These are phyloP conservation scores for Mizuhopecten yessoensis DNA, from an alignment of 1,140 invertebrate genomes.

Conservation along the genomic window DNA sequence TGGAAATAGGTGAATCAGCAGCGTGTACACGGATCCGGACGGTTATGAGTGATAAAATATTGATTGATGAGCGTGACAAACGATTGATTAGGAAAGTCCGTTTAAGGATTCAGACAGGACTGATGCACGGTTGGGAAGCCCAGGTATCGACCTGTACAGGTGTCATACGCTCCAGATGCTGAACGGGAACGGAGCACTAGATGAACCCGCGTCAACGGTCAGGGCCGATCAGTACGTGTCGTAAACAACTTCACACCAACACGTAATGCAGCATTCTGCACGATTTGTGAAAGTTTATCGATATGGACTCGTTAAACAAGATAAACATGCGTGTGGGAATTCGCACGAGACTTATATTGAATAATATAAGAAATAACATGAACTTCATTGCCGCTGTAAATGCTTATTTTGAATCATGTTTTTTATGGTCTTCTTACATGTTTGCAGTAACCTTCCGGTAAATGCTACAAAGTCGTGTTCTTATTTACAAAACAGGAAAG, in stretches of 20 bases:
- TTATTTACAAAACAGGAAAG: too few species aligned
- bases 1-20: background rate
- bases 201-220: background rate
- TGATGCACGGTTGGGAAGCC: conserved; percentile 3
- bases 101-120: background rate
- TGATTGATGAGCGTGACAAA: background rate
- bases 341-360: too few species aligned
- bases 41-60: background rate
- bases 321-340: too few species aligned
- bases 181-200: background rate
- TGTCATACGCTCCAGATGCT: conserved; percentile 1
- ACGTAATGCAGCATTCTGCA: too few species aligned
- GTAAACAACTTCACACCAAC: background rate
- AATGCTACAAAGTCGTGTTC: too few species aligned
- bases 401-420: too few species aligned
- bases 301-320: too few species aligned
- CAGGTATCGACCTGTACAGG: conserved; percentile 20
- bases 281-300: too few species aligned
- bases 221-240: background rate
- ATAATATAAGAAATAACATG: too few species aligned
- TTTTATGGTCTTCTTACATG: too few species aligned
- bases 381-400: too few species aligned
- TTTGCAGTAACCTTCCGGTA: too few species aligned
- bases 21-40: background rate
- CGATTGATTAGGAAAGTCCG: conserved; percentile 24